Percentiles rank a stretch among this genome's conserved stretches.
Conservation (phyloP, 2,888 invertebrate genomes). For the Crocallis elinguaria region DNA sequence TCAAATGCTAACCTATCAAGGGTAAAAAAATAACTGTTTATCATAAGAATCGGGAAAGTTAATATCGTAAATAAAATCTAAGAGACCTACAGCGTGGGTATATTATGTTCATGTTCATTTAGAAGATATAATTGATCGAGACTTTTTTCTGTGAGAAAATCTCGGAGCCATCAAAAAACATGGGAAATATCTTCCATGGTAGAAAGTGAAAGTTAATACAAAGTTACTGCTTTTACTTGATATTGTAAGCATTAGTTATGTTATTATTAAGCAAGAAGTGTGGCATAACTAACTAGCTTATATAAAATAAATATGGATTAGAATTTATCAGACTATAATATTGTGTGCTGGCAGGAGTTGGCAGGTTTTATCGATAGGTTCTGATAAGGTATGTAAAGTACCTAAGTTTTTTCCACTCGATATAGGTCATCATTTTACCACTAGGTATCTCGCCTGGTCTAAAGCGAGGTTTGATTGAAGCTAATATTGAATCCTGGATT, state of each 20-base stretch:
- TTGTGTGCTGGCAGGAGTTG: too few relatives aligned
- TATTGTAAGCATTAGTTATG: conserved; percentile 24
- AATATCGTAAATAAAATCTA: not conserved
- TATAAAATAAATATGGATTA: too few relatives aligned
- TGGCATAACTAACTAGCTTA: too few relatives aligned
- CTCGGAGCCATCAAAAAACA: conserved; percentile 27
- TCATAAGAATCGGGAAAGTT: conserved; percentile 14
- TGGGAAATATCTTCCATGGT: conserved; percentile 28
- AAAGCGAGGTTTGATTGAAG: too few relatives aligned
- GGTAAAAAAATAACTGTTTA: not conserved
- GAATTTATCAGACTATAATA: too few relatives aligned
- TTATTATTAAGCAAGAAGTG: conserved; percentile 9
- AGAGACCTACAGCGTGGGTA: conserved; percentile 17
- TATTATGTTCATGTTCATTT: conserved; percentile 16
- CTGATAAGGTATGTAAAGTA: too few relatives aligned
- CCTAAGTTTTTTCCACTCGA: too few relatives aligned
- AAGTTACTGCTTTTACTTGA: conserved; percentile 21
- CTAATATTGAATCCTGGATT: too few relatives aligned
- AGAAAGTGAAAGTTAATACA: conserved; percentile 36
- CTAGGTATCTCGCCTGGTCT: too few relatives aligned
- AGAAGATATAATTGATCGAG: conserved; percentile 25
- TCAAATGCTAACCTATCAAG: too few relatives aligned
- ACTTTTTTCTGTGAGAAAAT: conserved; percentile 34
- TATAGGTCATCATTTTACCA: too few relatives aligned
- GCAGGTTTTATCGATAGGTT: too few relatives aligned